Evolutionary conservation across 2,888 invertebrate genomes (phyloP), one percentile per base, ranked within the genome.

Genomic region (Cantharis nigra): DNA sequence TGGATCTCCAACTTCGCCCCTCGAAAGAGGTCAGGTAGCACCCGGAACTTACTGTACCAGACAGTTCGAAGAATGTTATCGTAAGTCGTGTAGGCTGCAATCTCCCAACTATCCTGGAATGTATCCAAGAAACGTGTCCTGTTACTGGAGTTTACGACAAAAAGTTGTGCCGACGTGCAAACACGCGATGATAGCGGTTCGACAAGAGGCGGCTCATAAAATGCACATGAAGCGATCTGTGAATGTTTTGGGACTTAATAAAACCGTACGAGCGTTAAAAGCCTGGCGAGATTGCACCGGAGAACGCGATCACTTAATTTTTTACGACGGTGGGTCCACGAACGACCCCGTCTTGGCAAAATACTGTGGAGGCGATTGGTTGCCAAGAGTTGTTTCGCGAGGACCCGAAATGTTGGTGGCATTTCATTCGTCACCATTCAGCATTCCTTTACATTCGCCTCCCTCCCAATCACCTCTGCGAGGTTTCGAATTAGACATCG

Each of bases 31-130:
- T 74, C 93, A 94, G 78, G 94, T 95, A 72, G 95, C 96, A 2
- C 96, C 80, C 3, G 88, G 88, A 11, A 89, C 89, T 0, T 89
- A 89, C 81, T 89, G 89, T 94, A 96, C 91, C 93, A 95, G 90
- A 93, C 96, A 86, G 91, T 96, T 84, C 93, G 96, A 87, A 94
- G 96, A 89, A 93, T 97, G 90, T 93, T 96, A 89, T 94, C 96
- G 89, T 80, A 95, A 95, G 86, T 93, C 94, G 78, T 97, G 97
- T 87, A 93, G 95, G 72, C 90, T 97, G 81, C 97, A 97, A 89
- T 96, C 95, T 82, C 97, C 97, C 72, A 97, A 97, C 89, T 97
- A 96, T 87, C 97, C 97, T 11, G 96, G 96, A 77, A 95, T 96
- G 92, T 94, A 94, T 85, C 94, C 94, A 9, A 90, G 97, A 81